phyloP scores from a whole-genome alignment of 2,888 invertebrate species.

The Lamellibrachia satsuma region DNA sequence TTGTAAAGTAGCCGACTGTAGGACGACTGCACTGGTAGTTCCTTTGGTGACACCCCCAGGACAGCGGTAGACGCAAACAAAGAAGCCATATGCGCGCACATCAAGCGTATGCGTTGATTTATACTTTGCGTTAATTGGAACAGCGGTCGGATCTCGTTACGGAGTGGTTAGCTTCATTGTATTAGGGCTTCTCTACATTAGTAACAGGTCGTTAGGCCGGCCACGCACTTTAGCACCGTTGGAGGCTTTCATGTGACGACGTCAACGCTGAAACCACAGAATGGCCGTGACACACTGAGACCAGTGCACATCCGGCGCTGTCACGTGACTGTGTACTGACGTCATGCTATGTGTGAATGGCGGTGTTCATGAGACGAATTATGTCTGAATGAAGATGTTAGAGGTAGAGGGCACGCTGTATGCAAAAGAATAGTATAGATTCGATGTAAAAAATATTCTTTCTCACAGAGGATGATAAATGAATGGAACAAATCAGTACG shows the following conservation, averaged over 20 bases:
- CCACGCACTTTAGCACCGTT: not conserved
- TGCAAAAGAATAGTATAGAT: too few relatives aligned
- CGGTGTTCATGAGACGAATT: too few relatives aligned
- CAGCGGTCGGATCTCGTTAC: not conserved
- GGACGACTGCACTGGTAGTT: not conserved
- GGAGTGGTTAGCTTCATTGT: not conserved
- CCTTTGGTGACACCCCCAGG: not conserved
- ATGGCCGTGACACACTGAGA: not conserved
- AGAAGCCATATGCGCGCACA: not conserved
- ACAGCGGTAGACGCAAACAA: not conserved
- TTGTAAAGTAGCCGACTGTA: not conserved
- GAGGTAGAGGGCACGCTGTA: too few relatives aligned
- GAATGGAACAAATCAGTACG: too few relatives aligned
- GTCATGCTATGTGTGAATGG: not conserved
- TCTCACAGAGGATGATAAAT: too few relatives aligned
- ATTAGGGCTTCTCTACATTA: not conserved
- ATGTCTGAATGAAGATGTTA: too few relatives aligned
- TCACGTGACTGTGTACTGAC: not conserved
- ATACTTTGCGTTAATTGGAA: not conserved
- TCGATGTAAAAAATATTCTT: too few relatives aligned
- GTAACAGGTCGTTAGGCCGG: not conserved
- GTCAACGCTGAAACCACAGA: not conserved
- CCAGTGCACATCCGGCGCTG: not conserved
- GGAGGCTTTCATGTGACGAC: not conserved
- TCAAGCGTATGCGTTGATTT: not conserved